Evolutionary conservation across 1,140 invertebrate species (phyloP), one percentile per base, ranked within the genome.

Genomic region (Spodoptera litura): DNA sequence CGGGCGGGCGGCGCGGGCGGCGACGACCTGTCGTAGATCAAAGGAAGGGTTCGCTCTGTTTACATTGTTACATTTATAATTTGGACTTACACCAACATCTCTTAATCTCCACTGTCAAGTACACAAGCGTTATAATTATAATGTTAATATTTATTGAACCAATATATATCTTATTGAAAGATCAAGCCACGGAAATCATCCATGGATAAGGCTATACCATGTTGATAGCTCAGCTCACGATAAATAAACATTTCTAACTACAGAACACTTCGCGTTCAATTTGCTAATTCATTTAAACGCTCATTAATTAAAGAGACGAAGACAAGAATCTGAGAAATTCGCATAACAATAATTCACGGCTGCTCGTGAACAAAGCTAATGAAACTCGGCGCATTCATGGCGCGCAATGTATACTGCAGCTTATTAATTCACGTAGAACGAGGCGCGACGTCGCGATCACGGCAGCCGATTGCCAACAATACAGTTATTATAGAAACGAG

Each of bases 271-370:
- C 3, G 20, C 38, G 5, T 15, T n/a, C 66, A 27, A 52, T 70
- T 25, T 52, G 20, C 66, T 52, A 70, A 31, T 53, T 70, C 4
- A 70, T 53, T 70, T 9, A 51, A 70, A 31, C 44, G 27, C 38
- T 38, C 44, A 31, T 49, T 31, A 52, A 70, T 70, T 70, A 70
- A 70, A 66, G 15, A 49, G 62, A 11, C 20, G 11, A 9, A 52
- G 44, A 52, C 66, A 70, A 27, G 49, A 70, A 70, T 70, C 66
- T 52, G 66, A 53, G 66, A 70, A 70, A 70, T 70, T 70, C 49
- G 49, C 49, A 52, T 52, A 70, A 53, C 66, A 52, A 53, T 70
- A 52, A 52, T 53, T 70, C 44, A 68, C 25, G 64, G 4, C 27
- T 12, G 11, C 66, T 70, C 66, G 66, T 25, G 4, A 70, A 52